A percentile compares a stretch with the other conserved stretches of the same genome.
Evolutionary conservation across 2,888 invertebrate genomes (phyloP).

Genomic region (Latrodectus hesperus): DNA sequence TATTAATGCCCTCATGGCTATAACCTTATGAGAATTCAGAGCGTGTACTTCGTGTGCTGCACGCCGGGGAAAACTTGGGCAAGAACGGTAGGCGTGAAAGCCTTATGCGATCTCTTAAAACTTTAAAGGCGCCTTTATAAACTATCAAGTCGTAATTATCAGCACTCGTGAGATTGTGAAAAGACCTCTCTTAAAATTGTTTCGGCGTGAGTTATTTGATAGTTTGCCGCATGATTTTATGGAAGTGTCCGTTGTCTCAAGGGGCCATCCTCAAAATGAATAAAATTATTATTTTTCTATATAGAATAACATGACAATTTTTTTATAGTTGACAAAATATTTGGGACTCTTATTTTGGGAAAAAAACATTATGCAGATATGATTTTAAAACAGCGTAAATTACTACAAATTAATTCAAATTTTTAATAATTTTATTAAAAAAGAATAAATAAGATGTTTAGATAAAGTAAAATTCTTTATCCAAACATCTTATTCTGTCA

Average conservation of each 20-base stretch:
- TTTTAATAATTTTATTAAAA: too few relatives aligned
- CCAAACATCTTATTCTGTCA: too few relatives aligned
- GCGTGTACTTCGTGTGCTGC: constrained; percentile 18
- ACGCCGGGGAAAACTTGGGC: constrained; percentile 20
- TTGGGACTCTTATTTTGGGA: too few relatives aligned
- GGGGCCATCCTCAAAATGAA: too few relatives aligned
- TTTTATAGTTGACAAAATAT: too few relatives aligned
- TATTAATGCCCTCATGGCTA: constrained; percentile 7
- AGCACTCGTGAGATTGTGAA: constrained; percentile 37
- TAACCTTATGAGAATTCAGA: constrained; percentile 31
- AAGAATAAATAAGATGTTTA: too few relatives aligned
- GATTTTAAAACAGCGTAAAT: too few relatives aligned
- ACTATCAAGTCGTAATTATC: constrained; percentile 54
- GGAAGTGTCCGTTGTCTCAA: neutral
- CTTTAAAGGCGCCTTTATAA: constrained; percentile 47
- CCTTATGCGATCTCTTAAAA: constrained; percentile 18
- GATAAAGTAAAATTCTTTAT: too few relatives aligned
- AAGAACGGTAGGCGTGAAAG: constrained; percentile 41
- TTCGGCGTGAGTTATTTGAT: constrained; percentile 49
- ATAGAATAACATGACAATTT: too few relatives aligned
- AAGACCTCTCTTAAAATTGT: constrained; percentile 32
- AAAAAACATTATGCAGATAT: too few relatives aligned
- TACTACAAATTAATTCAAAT: too few relatives aligned
- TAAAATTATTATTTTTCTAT: too few relatives aligned
- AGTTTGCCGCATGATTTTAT: constrained; percentile 28